phyloP scores from a whole-genome alignment of 2,888 invertebrate genomes.

The Limnephilus lunatus region DNA sequence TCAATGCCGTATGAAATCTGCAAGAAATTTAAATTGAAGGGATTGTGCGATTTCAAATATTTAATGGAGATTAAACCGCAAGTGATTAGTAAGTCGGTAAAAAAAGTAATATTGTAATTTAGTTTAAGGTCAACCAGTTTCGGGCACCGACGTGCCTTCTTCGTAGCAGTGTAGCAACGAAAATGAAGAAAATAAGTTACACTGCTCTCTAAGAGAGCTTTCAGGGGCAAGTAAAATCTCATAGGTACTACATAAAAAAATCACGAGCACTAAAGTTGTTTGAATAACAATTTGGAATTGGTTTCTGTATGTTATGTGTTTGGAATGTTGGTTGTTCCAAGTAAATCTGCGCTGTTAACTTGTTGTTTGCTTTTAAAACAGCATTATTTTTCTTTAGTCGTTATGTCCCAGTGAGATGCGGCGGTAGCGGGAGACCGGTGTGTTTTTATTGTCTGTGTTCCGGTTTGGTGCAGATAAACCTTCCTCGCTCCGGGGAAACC shows the following conservation, averaged over 20 bases:
- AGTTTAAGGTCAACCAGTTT: neutral
- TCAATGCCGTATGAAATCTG: neutral
- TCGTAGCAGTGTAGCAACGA: neutral
- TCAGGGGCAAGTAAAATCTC: neutral
- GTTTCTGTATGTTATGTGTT: neutral
- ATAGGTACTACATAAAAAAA: no score
- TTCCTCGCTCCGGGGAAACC: constrained; percentile 19
- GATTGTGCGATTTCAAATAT: neutral
- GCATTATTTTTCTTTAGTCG: neutral
- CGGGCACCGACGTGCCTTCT: neutral
- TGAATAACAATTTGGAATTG: no score
- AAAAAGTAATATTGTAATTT: neutral
- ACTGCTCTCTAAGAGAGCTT: neutral
- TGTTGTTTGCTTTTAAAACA: neutral
- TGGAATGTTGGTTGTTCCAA: neutral
- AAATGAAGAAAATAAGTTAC: neutral
- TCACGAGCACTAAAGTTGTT: no score
- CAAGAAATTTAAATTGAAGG: neutral
- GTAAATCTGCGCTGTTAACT: neutral
- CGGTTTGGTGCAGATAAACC: constrained; percentile 35
- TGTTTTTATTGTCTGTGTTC: constrained; percentile 36
- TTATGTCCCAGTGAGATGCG: neutral
- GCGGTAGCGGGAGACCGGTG: constrained; percentile 33
- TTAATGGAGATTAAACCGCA: neutral
- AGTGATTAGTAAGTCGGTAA: neutral